Evolutionary conservation across 2,113 vertebrate genomes (phyloP), one percentile per base, ranked within the genome.

Genomic region (Atrichornis clamosus): DNA sequence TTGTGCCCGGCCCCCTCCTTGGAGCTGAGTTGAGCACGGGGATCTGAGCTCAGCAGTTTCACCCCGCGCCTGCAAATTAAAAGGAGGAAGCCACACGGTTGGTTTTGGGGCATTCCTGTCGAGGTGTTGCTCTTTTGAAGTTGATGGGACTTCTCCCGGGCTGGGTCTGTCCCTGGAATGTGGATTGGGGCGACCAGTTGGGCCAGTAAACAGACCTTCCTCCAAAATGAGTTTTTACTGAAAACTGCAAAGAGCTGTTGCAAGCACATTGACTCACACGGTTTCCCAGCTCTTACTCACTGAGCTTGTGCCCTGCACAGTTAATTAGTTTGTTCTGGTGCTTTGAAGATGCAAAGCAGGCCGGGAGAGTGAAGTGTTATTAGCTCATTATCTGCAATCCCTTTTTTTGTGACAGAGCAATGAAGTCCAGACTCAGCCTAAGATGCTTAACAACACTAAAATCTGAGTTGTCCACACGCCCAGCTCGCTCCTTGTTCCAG

Each of bases 321-420:
- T 88, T 96, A 91, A 95, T 96, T 93, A 96, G 75, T 91, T 96
- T 94, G 90, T 93, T 94, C 93, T 96, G 39, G 33, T 86, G 68
- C 95, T 97, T 96, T 96, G 96, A 96, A 96, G 95, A 85, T 93
- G 89, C 87, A 85, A 93, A 93, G 84, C 81, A 97, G 91, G 72
- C n/a, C 4, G 47, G 78, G 89, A 95, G 62, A 73, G 78, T 65
- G 77, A 65, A 94, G 67, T 68, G 91, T 83, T 91, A 93, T 95
- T 96, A 92, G 77, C 78, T 94, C 91, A 95, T 92, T 88, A 92
- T 76, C 94, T 87, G 70, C 81, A 89, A 95, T 85, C 68, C 26
- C 58, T 60, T 58, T 46, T 69, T 77, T 58, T 39, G 64, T 91
- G 58, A 89, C 84, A 62, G 74, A 81, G 91, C 44, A 46, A 16